Base-by-base conservation (phyloP, 2,888 invertebrate species). In the Allacma fusca region DNA sequence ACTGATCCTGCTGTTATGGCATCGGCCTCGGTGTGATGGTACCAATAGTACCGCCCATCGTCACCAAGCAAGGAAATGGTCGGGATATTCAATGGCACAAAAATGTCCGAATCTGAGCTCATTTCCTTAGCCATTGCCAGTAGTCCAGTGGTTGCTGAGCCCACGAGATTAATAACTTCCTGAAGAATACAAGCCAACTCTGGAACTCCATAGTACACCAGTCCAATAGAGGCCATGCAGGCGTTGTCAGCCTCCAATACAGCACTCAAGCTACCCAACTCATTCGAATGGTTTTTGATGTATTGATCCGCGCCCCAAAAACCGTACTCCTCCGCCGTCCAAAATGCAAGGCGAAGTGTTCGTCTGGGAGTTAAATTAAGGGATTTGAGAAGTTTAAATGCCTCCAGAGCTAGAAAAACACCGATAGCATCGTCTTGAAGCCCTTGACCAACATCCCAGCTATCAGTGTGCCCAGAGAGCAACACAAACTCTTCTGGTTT, bases 171-270 rank as follows among this genome's bases (percentile, higher is more conserved):
- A 26, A 79, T 76, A 24, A 94, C 87, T 87, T 91, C 91, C 80
- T 90, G 86, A 70, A 94, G 86, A 77, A 94, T 91, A 84, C 93
- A 93, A 71, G 88, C 88, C 0, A 91, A 90, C 82, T 89, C 86
- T 57, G 88, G 85, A 44, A 87, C 89, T 67, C 92, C 93, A 28
- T 88, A 87, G 82, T 92, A 92, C 70, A 87, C 88, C 7, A 94
- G 87, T 13, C 94, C 94, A 7, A 88, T 85, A 0, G 94, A 93
- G n/a, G 89, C 89, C 85, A 94, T 94, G 0, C 93, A 93, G 7
- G 94, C 94, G 84, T 90, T 89, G 85, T 95, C 94, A 0, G 94
- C 93, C 87, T 95, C 94, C 91, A 94, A 91, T 0, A 93, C 91
- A 68, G 93, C 90, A 85, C 91, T 91, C 77, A 93, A 90, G 81